A percentile compares a stretch with the other conserved stretches of the same genome.
These are phyloP conservation scores for Nephrocerus scutellatus DNA, from an alignment of 2,888 invertebrate genomes.

Conservation along the genomic window DNA sequence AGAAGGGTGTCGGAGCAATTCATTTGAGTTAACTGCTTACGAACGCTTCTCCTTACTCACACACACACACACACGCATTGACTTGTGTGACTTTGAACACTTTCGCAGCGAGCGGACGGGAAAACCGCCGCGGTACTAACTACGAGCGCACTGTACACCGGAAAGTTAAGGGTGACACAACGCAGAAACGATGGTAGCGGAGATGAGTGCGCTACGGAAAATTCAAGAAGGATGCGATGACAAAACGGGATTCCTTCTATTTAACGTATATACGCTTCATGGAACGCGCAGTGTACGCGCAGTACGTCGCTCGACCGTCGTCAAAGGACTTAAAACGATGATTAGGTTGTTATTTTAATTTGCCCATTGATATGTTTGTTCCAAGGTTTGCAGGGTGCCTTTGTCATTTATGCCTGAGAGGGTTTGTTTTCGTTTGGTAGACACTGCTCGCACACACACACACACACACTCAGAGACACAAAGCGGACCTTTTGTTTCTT, in stretches of 20 bases:
- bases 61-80: constrained; percentile 8
- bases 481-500: no score
- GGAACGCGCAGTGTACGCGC: constrained; percentile 17
- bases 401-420: not conserved
- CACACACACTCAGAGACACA: no score
- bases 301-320: constrained; percentile 22
- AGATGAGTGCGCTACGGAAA: no score
- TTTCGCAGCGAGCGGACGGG: no score
- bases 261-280: constrained; percentile 24
- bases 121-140: no score
- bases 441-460: no score
- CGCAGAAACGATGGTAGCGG: no score
- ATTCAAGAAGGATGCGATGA: constrained; percentile 23
- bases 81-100: not conserved
- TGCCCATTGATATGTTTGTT: constrained; percentile 46
- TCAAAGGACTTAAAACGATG: constrained; percentile 47
- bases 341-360: constrained; percentile 51
- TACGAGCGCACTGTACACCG: no score
- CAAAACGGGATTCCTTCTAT: constrained; percentile 26
- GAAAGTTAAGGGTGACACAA: constrained; percentile 31
- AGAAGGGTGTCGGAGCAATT: constrained; percentile 32
- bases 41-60: constrained; percentile 18
- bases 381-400: constrained; percentile 20
- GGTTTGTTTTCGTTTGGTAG: not conserved
- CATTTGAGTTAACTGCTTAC: constrained; percentile 31